Conservation (phyloP, 2,888 invertebrate genomes). For the Drosophila paramelanica region DNA sequence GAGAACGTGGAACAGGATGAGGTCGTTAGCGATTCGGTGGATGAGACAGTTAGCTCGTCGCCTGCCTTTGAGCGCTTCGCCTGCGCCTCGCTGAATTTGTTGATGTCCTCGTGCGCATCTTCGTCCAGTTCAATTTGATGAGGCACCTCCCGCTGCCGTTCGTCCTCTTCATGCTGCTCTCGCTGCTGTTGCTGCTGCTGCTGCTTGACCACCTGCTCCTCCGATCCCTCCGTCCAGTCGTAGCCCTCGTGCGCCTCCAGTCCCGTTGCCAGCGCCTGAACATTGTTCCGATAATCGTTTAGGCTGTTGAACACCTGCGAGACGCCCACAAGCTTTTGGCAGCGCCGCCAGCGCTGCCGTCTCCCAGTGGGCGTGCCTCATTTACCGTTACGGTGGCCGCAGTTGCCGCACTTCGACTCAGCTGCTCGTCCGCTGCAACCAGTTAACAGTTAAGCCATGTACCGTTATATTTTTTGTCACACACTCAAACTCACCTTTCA, state of each 20-base stretch:
- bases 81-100: conserved; percentile 76
- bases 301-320: conserved; percentile 88
- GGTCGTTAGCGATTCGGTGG: conserved; percentile 83
- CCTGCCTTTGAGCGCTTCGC: conserved; percentile 33
- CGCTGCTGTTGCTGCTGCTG: conserved; percentile 50
- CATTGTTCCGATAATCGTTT: conserved; percentile 86
- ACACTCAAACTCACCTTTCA: conserved; percentile 38
- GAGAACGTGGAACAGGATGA: conserved; percentile 85
- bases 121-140: conserved; percentile 4
- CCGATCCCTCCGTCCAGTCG: conserved; percentile 52
- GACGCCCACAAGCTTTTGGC: conserved; percentile 85
- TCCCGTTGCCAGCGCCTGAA: conserved; percentile 74
- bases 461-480: no score
- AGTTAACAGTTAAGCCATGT: conserved; percentile 64
- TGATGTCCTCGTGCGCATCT: conserved; percentile 70
- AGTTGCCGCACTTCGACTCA: conserved; percentile 52
- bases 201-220: conserved; percentile 12
- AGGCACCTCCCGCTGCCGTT: background rate
- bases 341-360: conserved; percentile 60
- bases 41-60: conserved; percentile 63
- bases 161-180: conserved; percentile 49
- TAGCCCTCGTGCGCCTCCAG: conserved; percentile 54
- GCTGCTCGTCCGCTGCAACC: conserved; percentile 84
- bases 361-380: conserved; percentile 57
- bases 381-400: conserved; percentile 22